Percentiles rank a stretch among this genome's conserved stretches.
These are phyloP conservation scores for Cataglyphis rosenhaueri DNA, from an alignment of 2,888 invertebrate genomes.

Conservation along the genomic window DNA sequence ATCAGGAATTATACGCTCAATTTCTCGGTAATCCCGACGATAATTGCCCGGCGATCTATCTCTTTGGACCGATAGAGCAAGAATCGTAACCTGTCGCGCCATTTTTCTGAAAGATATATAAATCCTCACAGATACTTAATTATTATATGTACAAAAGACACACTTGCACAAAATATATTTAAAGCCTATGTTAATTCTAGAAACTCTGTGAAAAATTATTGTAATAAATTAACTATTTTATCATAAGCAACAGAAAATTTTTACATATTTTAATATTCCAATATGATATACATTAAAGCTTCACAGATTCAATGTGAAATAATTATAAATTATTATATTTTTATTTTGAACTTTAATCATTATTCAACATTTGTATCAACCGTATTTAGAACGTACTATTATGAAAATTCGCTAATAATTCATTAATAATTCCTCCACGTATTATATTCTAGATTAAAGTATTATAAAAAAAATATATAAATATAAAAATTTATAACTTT, in stretches of 20 bases:
- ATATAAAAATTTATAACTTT: not conserved
- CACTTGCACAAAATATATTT: slow-evolving; percentile 53
- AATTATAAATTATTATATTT: not conserved
- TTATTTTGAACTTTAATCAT: not conserved
- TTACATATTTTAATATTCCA: not conserved
- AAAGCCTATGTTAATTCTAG: slow-evolving; percentile 58
- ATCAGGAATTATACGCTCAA: slow-evolving; percentile 93
- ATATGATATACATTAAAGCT: not conserved
- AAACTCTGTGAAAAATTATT: slow-evolving; percentile 41
- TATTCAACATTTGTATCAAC: not conserved
- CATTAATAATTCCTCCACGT: too few relatives aligned
- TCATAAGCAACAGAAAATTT: slow-evolving; percentile 43
- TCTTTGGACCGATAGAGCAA: slow-evolving; percentile 92
- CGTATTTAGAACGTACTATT: not conserved
- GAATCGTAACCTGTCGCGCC: slow-evolving; percentile 81
- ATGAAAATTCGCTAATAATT: not conserved
- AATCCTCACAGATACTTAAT: slow-evolving; percentile 5
- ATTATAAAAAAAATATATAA: not conserved
- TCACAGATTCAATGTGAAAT: not conserved
- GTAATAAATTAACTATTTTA: slow-evolving; percentile 70
- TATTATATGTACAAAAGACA: slow-evolving; percentile 63
- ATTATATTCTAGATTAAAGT: too few relatives aligned
- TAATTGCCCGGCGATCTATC: slow-evolving; percentile 90
- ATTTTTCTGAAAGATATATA: not conserved
- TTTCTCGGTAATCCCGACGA: slow-evolving; percentile 92